phyloP scores from a whole-genome alignment of 2,113 vertebrate species.

The Alces alces region DNA sequence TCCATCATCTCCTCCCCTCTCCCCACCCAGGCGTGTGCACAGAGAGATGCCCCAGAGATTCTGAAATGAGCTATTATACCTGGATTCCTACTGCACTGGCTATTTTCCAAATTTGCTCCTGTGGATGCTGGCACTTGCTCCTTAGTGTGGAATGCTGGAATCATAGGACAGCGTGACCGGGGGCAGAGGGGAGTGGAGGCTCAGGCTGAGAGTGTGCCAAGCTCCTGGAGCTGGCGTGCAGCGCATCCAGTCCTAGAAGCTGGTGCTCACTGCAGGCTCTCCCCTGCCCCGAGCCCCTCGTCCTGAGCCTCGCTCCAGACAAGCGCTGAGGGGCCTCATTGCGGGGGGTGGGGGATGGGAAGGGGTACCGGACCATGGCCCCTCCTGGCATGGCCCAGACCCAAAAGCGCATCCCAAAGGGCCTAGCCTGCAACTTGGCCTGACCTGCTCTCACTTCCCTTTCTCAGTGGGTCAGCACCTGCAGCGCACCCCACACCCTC shows the following conservation, averaged over 20 bases:
- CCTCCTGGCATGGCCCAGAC: neutral
- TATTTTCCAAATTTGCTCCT: neutral
- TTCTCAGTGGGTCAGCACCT: conserved; percentile 46
- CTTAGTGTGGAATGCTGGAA: neutral
- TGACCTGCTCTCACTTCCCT: conserved; percentile 45
- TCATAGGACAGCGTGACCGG: rapidly evolving
- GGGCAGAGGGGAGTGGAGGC: neutral
- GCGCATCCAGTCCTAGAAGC: neutral
- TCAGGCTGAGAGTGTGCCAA: neutral
- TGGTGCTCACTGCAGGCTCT: neutral
- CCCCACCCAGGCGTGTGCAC: rapidly evolving
- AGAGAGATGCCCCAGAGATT: neutral
- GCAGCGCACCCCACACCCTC: neutral
- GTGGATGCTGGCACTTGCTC: too few relatives aligned
- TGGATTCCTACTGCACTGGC: neutral
- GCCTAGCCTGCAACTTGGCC: neutral
- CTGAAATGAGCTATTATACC: neutral
- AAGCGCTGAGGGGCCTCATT: neutral
- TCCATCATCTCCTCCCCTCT: neutral
- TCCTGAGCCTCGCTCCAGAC: neutral
- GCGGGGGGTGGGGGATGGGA: rapidly evolving
- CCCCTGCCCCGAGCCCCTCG: neutral
- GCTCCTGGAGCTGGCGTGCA: neutral
- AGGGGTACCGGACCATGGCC: rapidly evolving
- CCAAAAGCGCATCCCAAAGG: neutral